Base-by-base conservation (phyloP, 2,888 invertebrate genomes). In the Bruchidius siliquastri region DNA sequence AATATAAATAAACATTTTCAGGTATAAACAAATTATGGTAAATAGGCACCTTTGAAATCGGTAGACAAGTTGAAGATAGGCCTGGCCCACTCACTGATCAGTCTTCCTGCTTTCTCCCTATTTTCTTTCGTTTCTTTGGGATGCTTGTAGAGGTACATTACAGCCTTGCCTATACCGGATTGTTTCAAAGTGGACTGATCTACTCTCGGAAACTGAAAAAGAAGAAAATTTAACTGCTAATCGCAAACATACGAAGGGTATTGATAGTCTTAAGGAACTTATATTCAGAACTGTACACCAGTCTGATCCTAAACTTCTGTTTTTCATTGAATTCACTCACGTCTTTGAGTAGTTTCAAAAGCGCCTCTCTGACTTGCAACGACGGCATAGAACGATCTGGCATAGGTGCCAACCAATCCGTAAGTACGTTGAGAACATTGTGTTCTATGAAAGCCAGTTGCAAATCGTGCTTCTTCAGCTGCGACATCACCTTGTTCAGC, bases 111-210 rank as follows among this genome's bases (percentile, higher is more conserved):
- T 72, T 93, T 90, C 84, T 95, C 94, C 83, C 94, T 93, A 87
- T 99, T 99, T 74, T 92, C 90, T 86, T 97, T 97, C 0, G 96
- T 95, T 89, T 99, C 99, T 86, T 94, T 95, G 0, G 99, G 99
- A 87, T 99, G 99, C 86, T 99, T 99, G 88, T 97, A 99, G 72
- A 99, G 90, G 88, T 99, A 98, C 99, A 99, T 99, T 0, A 99
- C 96, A 68, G 99, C 99, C 88, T 99, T 99, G 73, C 99, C 99
- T 79, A 99, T 96, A 26, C 98, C 98, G 8, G 98, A 97, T 84
- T 96, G 96, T 86, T 98, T 98, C 80, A 99, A 88, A 74, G 95
- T 93, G 68, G 93, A 91, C 85, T 96, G 95, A 86, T 96, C 96
- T 74, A 97, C 92, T 26, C 92, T 90, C 32, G 97, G 97, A 87